Conservation (phyloP, 1,140 invertebrate genomes). For the Dreissena rostriformis region DNA sequence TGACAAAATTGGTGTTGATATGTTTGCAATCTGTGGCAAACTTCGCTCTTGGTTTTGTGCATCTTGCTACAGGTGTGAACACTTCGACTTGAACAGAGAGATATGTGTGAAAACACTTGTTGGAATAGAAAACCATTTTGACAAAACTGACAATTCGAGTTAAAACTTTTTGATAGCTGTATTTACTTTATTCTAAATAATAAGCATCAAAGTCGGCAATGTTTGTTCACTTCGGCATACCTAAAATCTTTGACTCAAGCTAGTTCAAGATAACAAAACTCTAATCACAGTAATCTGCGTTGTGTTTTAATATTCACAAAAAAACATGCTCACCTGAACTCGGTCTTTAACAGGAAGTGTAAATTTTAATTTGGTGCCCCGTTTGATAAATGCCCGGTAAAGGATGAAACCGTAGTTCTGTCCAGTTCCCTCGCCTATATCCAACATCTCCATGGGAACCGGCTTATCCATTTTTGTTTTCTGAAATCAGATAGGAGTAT, state of each 20-base stretch:
- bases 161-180: too few relatives aligned
- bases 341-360: constrained; percentile 82
- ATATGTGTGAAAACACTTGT: too few relatives aligned
- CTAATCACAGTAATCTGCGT: background rate
- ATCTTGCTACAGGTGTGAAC: too few relatives aligned
- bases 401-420: constrained; percentile 85
- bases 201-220: too few relatives aligned
- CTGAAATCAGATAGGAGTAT: constrained; percentile 30
- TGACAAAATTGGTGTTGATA: too few relatives aligned
- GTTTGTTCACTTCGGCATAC: too few relatives aligned
- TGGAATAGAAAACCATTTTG: too few relatives aligned
- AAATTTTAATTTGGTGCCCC: constrained; percentile 76
- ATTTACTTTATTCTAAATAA: too few relatives aligned
- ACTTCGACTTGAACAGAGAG: too few relatives aligned
- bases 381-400: constrained; percentile 80
- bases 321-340: constrained; percentile 76
- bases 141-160: too few relatives aligned
- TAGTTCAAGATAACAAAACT: background rate
- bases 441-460: constrained; percentile 83
- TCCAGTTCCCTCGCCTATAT: constrained; percentile 82
- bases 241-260: background rate
- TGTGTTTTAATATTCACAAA: background rate
- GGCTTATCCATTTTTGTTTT: constrained; percentile 8
- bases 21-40: too few relatives aligned
- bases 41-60: too few relatives aligned